Conservation (phyloP, 2,797 vertebrate species). For the Pseudotriccus pelzelni region DNA sequence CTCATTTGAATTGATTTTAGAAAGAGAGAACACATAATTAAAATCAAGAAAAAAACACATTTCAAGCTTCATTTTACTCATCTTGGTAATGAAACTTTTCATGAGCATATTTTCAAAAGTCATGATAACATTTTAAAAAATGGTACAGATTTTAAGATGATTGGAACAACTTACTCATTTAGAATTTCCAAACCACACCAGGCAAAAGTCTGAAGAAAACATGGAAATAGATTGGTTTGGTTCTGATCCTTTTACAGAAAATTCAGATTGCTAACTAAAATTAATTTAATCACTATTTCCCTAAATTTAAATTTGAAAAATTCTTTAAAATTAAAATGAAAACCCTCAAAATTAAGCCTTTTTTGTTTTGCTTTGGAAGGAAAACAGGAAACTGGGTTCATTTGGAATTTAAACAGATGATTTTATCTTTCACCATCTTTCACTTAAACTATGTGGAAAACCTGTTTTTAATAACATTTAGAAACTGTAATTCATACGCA, state of each 20-base stretch:
- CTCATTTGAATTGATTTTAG: not conserved
- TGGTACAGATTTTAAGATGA: not conserved
- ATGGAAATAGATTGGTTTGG: not conserved
- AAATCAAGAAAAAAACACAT: not conserved
- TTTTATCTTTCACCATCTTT: not conserved
- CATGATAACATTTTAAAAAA: not conserved
- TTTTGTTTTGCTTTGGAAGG: not conserved
- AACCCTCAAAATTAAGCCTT: not conserved
- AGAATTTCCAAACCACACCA: not conserved
- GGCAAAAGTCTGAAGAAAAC: not conserved
- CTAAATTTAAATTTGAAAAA: not conserved
- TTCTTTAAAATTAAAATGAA: not conserved
- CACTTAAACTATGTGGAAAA: not conserved
- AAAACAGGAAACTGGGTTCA: not conserved
- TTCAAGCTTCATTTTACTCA: not conserved
- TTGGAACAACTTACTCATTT: not conserved
- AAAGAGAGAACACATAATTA: not conserved
- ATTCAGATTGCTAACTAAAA: not conserved
- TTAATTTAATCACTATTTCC: not conserved
- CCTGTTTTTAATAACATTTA: not conserved
- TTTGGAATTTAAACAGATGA: not conserved
- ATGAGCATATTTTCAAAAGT: not conserved
- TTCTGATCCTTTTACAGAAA: not conserved
- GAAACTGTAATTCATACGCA: not conserved
- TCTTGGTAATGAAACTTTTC: not conserved